A percentile compares a stretch with the other conserved stretches of the same genome.
phyloP scores from a whole-genome alignment of 1,140 invertebrate genomes.

The Contarinia nasturtii region DNA sequence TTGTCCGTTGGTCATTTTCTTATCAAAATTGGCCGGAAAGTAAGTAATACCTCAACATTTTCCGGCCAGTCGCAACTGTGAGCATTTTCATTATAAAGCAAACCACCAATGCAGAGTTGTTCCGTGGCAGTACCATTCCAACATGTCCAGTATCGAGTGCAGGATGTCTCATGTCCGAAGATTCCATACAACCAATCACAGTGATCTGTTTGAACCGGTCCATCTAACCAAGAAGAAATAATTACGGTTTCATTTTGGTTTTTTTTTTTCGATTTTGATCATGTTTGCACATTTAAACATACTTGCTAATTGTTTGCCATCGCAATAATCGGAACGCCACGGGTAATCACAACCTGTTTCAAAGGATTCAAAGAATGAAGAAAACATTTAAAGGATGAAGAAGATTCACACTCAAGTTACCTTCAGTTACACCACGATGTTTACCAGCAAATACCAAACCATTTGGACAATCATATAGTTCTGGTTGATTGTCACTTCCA shows the following conservation, averaged over 20 bases:
- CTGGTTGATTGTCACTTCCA: slow-evolving; percentile 41
- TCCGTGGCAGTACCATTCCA: slow-evolving; percentile 86
- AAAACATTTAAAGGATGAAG: too few species aligned
- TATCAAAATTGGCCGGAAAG: not conserved
- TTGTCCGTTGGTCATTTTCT: not conserved
- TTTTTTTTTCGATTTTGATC: not conserved
- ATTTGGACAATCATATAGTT: slow-evolving; percentile 76
- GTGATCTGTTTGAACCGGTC: slow-evolving; percentile 64
- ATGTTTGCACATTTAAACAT: slow-evolving; percentile 17
- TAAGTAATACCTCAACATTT: slow-evolving; percentile 57
- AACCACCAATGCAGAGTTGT: slow-evolving; percentile 79
- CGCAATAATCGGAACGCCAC: slow-evolving; percentile 73
- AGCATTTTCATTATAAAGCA: slow-evolving; percentile 76
- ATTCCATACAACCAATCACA: slow-evolving; percentile 87
- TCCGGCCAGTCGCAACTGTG: slow-evolving; percentile 87
- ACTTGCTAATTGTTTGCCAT: slow-evolving; percentile 52
- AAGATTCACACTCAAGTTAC: too few species aligned
- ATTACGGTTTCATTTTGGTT: slow-evolving; percentile 2
- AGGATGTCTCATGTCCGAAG: slow-evolving; percentile 81
- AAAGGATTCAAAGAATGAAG: too few species aligned
- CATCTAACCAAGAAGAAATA: slow-evolving; percentile 31
- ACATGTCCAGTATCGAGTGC: slow-evolving; percentile 84
- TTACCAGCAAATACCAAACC: slow-evolving; percentile 76
- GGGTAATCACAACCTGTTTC: slow-evolving; percentile 81
- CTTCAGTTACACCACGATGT: slow-evolving; percentile 65